These are phyloP conservation scores for Spheniscus mendiculus DNA, from an alignment of 2,113 vertebrate genomes.

Conservation along the genomic window DNA sequence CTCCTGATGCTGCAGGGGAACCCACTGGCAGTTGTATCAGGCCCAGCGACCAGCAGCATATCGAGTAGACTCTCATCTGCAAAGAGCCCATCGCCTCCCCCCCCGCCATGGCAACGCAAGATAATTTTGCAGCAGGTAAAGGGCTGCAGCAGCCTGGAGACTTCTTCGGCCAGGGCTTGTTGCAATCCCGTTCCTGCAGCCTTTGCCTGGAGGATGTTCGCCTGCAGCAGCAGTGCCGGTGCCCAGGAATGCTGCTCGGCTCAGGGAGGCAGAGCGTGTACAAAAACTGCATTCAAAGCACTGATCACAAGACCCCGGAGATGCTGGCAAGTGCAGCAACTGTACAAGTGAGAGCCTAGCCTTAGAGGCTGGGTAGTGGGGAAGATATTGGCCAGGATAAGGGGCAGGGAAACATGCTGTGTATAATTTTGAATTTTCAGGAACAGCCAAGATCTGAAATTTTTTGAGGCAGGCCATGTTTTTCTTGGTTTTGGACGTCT, in stretches of 20 bases:
- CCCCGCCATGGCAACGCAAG: background rate
- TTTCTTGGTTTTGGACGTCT: background rate
- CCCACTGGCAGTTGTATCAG: background rate
- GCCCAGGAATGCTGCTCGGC: background rate
- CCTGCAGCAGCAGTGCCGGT: background rate
- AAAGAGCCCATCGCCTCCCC: background rate
- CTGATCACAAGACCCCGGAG: background rate
- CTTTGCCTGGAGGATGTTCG: background rate
- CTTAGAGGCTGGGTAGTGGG: background rate
- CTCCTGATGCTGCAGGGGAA: background rate
- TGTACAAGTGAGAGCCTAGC: background rate
- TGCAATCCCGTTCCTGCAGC: background rate
- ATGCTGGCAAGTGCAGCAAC: background rate
- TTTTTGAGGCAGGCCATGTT: background rate
- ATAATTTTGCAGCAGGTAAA: slow-evolving; percentile 52
- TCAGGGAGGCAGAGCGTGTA: background rate
- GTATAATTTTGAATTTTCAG: background rate
- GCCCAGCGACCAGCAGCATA: background rate
- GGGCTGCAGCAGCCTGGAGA: background rate
- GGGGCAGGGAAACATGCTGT: background rate
- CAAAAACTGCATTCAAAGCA: background rate
- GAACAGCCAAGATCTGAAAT: background rate
- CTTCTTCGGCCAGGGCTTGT: background rate
- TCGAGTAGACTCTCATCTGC: background rate
- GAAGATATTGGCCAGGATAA: background rate